Percentiles rank a stretch among this genome's conserved stretches.
Conservation (phyloP, 1,140 invertebrate species). For the Megalonaias nervosa region DNA sequence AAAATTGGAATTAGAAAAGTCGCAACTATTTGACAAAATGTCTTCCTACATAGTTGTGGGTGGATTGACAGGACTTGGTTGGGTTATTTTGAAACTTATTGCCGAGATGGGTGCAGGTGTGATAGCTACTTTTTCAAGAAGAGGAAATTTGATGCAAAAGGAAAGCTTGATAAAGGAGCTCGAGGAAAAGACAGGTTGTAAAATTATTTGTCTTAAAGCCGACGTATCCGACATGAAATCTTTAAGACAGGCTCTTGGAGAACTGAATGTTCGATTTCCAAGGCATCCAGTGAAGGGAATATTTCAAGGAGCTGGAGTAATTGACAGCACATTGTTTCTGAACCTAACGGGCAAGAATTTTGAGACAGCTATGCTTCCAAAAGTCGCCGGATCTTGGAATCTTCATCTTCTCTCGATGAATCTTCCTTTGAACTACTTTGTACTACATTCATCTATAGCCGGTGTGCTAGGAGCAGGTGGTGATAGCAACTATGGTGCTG, state of each 20-base stretch:
- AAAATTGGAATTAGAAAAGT: background rate
- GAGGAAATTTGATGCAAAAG: constrained; percentile 31
- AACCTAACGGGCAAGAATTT: constrained; percentile 45
- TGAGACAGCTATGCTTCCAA: constrained; percentile 45
- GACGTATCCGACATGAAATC: constrained; percentile 35
- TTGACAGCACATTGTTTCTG: constrained; percentile 41
- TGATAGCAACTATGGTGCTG: constrained; percentile 52
- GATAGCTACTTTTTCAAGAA: constrained; percentile 45
- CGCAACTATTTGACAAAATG: constrained; percentile 2
- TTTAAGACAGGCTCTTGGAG: background rate
- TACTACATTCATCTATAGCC: constrained; percentile 52
- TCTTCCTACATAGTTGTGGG: constrained; percentile 51
- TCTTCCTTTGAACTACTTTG: constrained; percentile 49
- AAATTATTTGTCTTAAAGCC: constrained; percentile 35
- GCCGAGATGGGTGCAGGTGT: constrained; percentile 46
- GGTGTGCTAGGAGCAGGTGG: constrained; percentile 47
- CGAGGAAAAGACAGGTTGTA: constrained; percentile 19
- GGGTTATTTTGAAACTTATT: constrained; percentile 48
- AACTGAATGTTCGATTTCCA: background rate
- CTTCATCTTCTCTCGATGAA: constrained; percentile 47
- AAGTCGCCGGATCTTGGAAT: constrained; percentile 59
- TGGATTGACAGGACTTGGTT: constrained; percentile 57
- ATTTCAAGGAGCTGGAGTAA: constrained; percentile 55
- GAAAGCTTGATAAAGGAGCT: constrained; percentile 36
- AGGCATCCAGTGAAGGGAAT: constrained; percentile 44